phyloP scores from a whole-genome alignment of 2,113 vertebrate genomes.

The Nesogale talazaci region DNA sequence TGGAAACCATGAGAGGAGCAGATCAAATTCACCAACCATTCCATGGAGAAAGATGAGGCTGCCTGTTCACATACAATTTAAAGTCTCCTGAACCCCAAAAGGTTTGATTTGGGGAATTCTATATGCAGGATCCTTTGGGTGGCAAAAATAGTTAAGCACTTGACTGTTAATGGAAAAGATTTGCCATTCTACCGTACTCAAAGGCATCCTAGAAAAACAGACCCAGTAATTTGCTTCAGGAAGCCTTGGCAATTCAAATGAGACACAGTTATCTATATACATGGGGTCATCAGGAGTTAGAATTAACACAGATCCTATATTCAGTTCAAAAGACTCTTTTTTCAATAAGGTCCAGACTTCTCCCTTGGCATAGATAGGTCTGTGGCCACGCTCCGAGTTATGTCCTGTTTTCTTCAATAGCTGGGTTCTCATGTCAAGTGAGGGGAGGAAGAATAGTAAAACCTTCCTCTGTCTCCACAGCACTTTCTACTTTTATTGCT shows the following conservation, averaged over 20 bases:
- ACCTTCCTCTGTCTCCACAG: not conserved
- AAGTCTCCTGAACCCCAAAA: too few species aligned
- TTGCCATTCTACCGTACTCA: not conserved
- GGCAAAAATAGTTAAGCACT: not conserved
- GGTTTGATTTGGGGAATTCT: not conserved
- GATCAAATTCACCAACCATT: too few species aligned
- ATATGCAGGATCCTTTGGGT: not conserved
- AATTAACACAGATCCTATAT: not conserved
- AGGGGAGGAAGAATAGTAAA: not conserved
- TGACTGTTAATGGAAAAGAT: not conserved
- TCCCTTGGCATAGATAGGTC: not conserved
- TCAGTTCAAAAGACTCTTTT: slow-evolving; percentile 1
- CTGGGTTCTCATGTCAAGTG: not conserved
- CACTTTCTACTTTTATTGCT: too few species aligned
- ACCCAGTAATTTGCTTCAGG: not conserved
- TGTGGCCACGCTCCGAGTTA: not conserved
- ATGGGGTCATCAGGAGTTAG: not conserved
- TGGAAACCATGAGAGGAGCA: too few species aligned
- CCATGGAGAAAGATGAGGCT: too few species aligned
- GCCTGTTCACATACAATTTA: too few species aligned
- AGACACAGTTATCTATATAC: not conserved
- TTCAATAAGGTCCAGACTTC: not conserved
- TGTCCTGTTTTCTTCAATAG: not conserved
- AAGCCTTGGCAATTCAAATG: not conserved
- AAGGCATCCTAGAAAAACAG: not conserved